Percentiles rank a stretch among this genome's conserved stretches.
Conservation (phyloP, 2,888 invertebrate genomes). For the Volucella inanis region DNA sequence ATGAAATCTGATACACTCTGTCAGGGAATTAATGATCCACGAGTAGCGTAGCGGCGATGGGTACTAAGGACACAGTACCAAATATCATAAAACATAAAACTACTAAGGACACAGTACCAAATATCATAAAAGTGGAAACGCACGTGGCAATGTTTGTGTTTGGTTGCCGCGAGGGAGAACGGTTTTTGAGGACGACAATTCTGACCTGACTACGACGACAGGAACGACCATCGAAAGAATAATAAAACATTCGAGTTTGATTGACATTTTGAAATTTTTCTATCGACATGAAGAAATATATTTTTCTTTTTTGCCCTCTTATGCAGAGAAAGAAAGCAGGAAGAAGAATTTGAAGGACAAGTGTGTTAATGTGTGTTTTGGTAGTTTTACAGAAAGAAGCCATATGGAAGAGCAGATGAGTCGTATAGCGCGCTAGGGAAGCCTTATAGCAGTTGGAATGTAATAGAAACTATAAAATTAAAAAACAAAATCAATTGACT, state of each 20-base stretch:
- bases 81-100: too few relatives aligned
- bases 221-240: constrained; percentile 66
- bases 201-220: constrained; percentile 52
- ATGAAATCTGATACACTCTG: constrained; percentile 74
- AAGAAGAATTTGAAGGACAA: constrained; percentile 44
- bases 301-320: constrained; percentile 34
- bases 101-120: constrained; percentile 51
- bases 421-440: constrained; percentile 42
- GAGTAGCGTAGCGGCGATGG: constrained; percentile 35
- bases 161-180: constrained; percentile 57
- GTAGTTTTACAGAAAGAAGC: constrained; percentile 70
- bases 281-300: constrained; percentile 53
- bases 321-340: constrained; percentile 33
- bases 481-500: constrained; percentile 22
- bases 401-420: constrained; percentile 68
- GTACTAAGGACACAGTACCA: constrained; percentile 52
- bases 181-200: constrained; percentile 23
- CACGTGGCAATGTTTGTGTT: constrained; percentile 74
- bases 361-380: constrained; percentile 47
- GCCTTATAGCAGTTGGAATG: constrained; percentile 42
- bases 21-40: constrained; percentile 74
- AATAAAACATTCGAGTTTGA: constrained; percentile 70
- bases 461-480: constrained; percentile 40
- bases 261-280: constrained; percentile 72
- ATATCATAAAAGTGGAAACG: constrained; percentile 59